Evolutionary conservation across 2,888 invertebrate genomes (phyloP).

Genomic region (Strigamia transsilvanica): DNA sequence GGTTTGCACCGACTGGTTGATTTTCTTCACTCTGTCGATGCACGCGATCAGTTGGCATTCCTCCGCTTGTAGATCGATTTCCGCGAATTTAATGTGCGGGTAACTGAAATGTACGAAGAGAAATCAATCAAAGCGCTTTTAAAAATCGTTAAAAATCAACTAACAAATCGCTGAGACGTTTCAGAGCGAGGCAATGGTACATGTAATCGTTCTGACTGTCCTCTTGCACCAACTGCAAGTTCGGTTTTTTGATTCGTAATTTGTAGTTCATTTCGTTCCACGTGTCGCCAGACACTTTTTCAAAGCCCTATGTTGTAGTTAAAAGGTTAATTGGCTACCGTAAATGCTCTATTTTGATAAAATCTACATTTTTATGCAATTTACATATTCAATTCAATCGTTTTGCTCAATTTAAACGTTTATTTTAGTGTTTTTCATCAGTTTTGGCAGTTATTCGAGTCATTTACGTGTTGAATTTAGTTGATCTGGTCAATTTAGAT

Average conservation of each 20-base stretch:
- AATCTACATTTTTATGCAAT: too few species aligned
- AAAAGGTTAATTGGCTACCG: too few species aligned
- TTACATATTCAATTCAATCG: too few species aligned
- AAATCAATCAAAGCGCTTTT: neutral
- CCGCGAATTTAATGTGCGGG: neutral
- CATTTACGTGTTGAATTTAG: too few species aligned
- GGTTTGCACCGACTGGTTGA: neutral
- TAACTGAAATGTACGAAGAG: neutral
- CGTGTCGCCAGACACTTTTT: neutral
- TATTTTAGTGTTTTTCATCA: too few species aligned
- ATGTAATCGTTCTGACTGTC: conserved; percentile 12
- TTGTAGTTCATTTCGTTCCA: neutral
- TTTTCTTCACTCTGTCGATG: neutral
- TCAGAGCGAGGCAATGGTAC: conserved; percentile 1
- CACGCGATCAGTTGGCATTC: neutral
- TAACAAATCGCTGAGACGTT: neutral
- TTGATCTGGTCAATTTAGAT: too few species aligned
- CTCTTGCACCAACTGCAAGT: conserved; percentile 8
- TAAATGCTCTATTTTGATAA: too few species aligned
- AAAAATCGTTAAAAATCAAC: neutral
- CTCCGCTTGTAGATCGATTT: conserved; percentile 3
- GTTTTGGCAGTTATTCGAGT: too few species aligned
- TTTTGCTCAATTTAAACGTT: too few species aligned
- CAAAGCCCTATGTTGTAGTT: too few species aligned
- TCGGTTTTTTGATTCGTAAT: neutral